A percentile compares a stretch with the other conserved stretches of the same genome.
These are phyloP conservation scores for Eriocheir sinensis DNA, from an alignment of 1,140 invertebrate genomes.

Conservation along the genomic window DNA sequence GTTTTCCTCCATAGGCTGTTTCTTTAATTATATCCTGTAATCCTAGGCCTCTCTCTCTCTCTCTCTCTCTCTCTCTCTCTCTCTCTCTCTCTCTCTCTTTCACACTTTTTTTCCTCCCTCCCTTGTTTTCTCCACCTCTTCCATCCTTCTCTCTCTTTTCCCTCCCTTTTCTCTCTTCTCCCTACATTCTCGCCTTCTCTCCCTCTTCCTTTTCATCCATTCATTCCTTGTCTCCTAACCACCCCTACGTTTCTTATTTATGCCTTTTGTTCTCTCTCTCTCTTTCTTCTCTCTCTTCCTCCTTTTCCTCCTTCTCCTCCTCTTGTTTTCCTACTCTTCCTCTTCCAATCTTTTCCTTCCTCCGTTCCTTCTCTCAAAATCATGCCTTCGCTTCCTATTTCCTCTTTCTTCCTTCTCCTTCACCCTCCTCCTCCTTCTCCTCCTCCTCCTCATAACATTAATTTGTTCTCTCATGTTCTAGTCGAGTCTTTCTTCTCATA, in stretches of 20 bases:
- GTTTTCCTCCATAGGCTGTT: neutral
- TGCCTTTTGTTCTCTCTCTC: neutral
- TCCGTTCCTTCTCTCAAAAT: neutral
- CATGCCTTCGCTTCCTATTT: neutral
- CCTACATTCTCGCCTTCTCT: neutral
- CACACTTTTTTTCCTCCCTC: neutral
- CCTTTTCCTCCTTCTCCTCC: too few species aligned
- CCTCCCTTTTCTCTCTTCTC: neutral
- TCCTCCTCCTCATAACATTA: constrained; percentile 8
- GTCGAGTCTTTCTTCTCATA: neutral
- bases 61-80: neutral
- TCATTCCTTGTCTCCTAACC: neutral
- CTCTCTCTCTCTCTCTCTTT: neutral
- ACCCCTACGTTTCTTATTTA: neutral
- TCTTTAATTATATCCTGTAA: neutral
- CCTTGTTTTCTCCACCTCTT: neutral
- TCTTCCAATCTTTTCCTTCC: neutral
- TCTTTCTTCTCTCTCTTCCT: neutral
- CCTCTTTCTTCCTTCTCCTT: neutral
- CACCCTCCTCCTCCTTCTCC: neutral
- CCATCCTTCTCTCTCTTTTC: neutral
- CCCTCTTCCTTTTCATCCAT: neutral
- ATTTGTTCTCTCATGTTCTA: neutral
- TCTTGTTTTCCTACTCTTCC: neutral
- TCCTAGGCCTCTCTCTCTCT: neutral